Percentiles rank a stretch among this genome's conserved stretches.
phyloP scores from a whole-genome alignment of 2,113 vertebrate species.

The cattle (Bos taurus) region ARS-UCD2.0 NC_037332.1:32539501-32540000 shows the following conservation, averaged over 20 bases:
- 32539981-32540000: not conserved
- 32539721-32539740: accelerated
- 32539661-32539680: too few relatives aligned
- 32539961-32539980: not conserved
- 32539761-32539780: not conserved
- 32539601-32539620: not conserved
- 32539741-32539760: not conserved
- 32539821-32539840: not conserved
- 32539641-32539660: not conserved
- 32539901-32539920: not conserved
- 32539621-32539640: not conserved
- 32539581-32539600: not conserved
- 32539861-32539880: not conserved
- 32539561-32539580: not conserved
- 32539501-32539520: accelerated
- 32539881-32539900: not conserved
- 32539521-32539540: accelerated
- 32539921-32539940: too few relatives aligned
- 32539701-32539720: accelerated
- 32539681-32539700: not conserved
- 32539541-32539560: not conserved
- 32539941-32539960: too few relatives aligned
- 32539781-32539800: not conserved
- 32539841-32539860: not conserved
- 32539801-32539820: accelerated